Evolutionary conservation across 2,113 vertebrate species (phyloP).

Genomic region (Protomyctophum bolini): DNA sequence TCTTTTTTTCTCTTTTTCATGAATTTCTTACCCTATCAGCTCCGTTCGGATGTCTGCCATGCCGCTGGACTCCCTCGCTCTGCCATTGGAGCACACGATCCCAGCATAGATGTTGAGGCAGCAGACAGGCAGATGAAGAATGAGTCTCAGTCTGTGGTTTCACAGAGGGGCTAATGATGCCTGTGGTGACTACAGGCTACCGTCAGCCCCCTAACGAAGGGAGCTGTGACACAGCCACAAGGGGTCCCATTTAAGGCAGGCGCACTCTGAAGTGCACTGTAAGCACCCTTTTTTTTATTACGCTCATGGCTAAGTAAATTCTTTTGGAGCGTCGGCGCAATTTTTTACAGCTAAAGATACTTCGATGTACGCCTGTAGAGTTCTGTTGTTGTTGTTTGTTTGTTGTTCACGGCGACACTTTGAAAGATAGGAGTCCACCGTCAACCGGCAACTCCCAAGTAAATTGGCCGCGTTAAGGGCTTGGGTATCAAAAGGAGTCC

Average conservation of each 20-base stretch:
- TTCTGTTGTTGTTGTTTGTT: conserved; percentile 38
- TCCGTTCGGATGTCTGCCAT: conserved; percentile 43
- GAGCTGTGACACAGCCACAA: conserved; percentile 83
- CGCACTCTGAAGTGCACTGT: conserved; percentile 80
- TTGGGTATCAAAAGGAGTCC: conserved; percentile 36
- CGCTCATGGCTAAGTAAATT: conserved; percentile 76
- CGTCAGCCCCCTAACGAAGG: conserved; percentile 83
- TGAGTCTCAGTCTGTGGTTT: conserved; percentile 80
- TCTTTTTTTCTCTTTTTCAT: background rate
- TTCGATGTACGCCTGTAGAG: conserved; percentile 53
- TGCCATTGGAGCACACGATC: conserved; percentile 55
- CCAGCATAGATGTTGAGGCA: conserved; percentile 71
- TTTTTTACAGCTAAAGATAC: conserved; percentile 66
- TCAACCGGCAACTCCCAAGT: conserved; percentile 54
- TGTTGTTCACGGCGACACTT: background rate
- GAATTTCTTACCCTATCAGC: conserved; percentile 64
- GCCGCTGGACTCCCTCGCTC: conserved; percentile 64
- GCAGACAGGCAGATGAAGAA: conserved; percentile 84
- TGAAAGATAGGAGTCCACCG: conserved; percentile 67
- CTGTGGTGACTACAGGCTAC: conserved; percentile 81
- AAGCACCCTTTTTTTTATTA: conserved; percentile 74
- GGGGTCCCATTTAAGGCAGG: conserved; percentile 81
- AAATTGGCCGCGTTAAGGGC: conserved; percentile 64
- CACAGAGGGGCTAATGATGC: conserved; percentile 83
- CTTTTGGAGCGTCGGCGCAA: conserved; percentile 68